Base-by-base conservation (phyloP, 2,888 invertebrate species). In the Stratiomys singularior region DNA sequence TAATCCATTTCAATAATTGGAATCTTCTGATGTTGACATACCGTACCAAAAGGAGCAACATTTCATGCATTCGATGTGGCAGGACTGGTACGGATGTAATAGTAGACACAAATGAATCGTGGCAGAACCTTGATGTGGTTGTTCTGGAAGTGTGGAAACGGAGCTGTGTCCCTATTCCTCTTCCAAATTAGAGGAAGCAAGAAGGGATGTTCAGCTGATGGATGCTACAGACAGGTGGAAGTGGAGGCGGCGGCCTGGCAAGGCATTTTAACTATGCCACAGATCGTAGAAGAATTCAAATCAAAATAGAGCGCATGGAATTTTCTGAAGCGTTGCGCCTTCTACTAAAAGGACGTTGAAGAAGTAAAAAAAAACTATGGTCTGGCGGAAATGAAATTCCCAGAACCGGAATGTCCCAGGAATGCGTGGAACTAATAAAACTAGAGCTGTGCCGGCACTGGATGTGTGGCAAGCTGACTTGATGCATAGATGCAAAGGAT, bases 1-100 rank as follows among this genome's bases (percentile, higher is more conserved):
- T 37, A 58, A 30, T 25, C 74, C 74, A 74, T 74, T 74, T 74
- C 74, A 25, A 74, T 74, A 74, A 74, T 74, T 74, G 74, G 52
- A 74, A 74, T 58, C 60, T 74, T 58, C 74, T 30, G 37, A 58
- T 58, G 60, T 58, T 74, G 74, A 74, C 74, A 74, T 30, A 44
- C 74, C 58, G 74, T 13, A 15, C 11, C 18, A 25, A 44, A 25
- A 4, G 23, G 47, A 37, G 37, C 15, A n/a, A 37, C 52, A 4
- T 37, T 66, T 37, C 44, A 18, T 66, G 21, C 27, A 66, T 21
- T 37, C 18, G n/a, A 18, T 66, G 9, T 4, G 60, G 13, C 21
- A 25, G 60, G 60, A 60, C 11, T 60, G 9, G 37, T 37, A 5
- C 60, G 2, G 25, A 60, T 60, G 60, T 18, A 60, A 25, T 13